Percentiles rank a stretch among this genome's conserved stretches.
These are phyloP conservation scores for Brachyptera putata DNA, from an alignment of 2,888 invertebrate genomes.

Conservation along the genomic window DNA sequence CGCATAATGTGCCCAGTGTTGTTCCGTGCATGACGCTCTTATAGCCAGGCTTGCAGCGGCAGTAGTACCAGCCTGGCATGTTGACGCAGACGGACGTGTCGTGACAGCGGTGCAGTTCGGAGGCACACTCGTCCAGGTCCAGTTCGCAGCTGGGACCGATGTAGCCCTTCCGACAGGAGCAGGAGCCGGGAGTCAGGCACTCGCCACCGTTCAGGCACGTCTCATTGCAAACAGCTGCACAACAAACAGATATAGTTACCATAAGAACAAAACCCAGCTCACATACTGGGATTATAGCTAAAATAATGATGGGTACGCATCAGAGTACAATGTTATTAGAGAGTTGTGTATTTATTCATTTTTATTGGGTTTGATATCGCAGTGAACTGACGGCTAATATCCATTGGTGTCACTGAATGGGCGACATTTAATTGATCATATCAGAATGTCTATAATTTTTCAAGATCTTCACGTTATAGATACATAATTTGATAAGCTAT, in stretches of 20 bases:
- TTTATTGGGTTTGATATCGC: too few species aligned
- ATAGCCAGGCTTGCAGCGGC: slow-evolving; percentile 78
- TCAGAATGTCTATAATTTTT: too few species aligned
- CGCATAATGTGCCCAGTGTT: slow-evolving; percentile 57
- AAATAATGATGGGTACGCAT: too few species aligned
- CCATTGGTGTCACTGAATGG: too few species aligned
- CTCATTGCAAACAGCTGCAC: slow-evolving; percentile 72
- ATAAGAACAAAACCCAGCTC: too few species aligned
- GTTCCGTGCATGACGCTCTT: slow-evolving; percentile 53
- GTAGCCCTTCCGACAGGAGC: slow-evolving; percentile 77
- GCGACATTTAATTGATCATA: too few species aligned
- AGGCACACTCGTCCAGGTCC: slow-evolving; percentile 80
- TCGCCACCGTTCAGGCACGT: slow-evolving; percentile 80
- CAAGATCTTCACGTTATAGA: too few species aligned
- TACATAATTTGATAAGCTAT: too few species aligned
- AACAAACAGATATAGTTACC: slow-evolving; percentile 20
- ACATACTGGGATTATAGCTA: too few species aligned
- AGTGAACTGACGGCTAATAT: too few species aligned
- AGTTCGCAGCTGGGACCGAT: slow-evolving; percentile 77
- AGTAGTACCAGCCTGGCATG: slow-evolving; percentile 87
- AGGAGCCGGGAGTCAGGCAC: slow-evolving; percentile 71
- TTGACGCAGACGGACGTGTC: slow-evolving; percentile 76
- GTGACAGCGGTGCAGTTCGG: slow-evolving; percentile 66
- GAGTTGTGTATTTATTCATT: too few species aligned
- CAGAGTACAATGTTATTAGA: too few species aligned